Conservation (phyloP, 1,140 invertebrate species). For the Leptopilina boulardi region DNA sequence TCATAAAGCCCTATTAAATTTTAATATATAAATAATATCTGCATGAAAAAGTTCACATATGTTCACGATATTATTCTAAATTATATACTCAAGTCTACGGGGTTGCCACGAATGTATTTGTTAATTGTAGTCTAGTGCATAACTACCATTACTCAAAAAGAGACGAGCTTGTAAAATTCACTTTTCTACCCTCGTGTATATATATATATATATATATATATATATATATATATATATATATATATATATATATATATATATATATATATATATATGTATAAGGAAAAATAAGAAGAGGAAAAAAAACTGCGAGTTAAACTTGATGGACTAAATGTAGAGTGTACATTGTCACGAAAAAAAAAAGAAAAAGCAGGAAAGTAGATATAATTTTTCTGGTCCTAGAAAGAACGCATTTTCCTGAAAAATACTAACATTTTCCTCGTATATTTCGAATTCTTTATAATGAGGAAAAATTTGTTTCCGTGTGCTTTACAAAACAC, state of each 20-base stretch:
- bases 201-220: too few species aligned
- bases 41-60: background rate
- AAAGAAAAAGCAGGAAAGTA: background rate
- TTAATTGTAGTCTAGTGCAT: constrained; percentile 17
- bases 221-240: too few species aligned
- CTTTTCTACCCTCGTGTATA: background rate
- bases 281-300: background rate
- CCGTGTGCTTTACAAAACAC: background rate
- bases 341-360: background rate
- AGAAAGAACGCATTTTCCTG: background rate
- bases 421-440: constrained; percentile 10
- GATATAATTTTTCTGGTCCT: background rate
- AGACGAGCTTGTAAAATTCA: constrained; percentile 24
- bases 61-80: constrained; percentile 13
- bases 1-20: background rate
- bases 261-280: too few species aligned
- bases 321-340: background rate
- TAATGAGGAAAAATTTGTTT: constrained; percentile 16
- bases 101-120: constrained; percentile 1
- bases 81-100: background rate
- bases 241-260: background rate
- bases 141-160: constrained; percentile 22
- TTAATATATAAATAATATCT: background rate
- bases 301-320: background rate
- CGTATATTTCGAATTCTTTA: background rate